Evolutionary conservation across 1,140 invertebrate genomes (phyloP).

Genomic region (Bicyclus anynana): DNA sequence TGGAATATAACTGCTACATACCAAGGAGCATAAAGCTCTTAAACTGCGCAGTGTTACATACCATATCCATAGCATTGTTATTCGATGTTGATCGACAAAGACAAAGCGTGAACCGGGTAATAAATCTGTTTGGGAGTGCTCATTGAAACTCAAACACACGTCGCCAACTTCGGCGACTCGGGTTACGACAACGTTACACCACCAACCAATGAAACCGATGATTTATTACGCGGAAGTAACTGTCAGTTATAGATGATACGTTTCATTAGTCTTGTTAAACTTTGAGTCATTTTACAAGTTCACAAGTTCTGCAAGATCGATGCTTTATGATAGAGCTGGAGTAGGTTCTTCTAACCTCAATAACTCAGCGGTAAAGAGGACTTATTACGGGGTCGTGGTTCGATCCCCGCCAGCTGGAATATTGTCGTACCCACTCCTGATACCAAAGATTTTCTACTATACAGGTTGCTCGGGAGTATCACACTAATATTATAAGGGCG

Average conservation of each 20-base stretch:
- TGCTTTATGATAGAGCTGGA: no score
- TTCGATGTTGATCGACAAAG: conserved; percentile 2
- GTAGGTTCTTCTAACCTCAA: no score
- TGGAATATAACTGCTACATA: no score
- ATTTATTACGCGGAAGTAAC: conserved; percentile 2
- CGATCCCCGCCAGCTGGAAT: no score
- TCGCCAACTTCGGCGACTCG: neutral
- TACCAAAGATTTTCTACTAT: no score
- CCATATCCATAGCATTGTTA: conserved; percentile 1
- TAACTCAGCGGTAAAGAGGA: no score
- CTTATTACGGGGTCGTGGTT: no score
- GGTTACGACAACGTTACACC: neutral
- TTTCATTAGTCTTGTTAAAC: neutral
- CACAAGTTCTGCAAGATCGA: neutral
- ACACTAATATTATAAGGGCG: no score
- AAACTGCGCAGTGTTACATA: no score
- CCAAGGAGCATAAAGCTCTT: no score
- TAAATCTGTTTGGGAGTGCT: conserved; percentile 14
- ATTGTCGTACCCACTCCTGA: no score
- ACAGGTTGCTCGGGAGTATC: no score
- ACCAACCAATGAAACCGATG: conserved; percentile 1
- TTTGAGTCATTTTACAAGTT: neutral
- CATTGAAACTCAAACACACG: conserved; percentile 12
- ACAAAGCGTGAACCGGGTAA: conserved; percentile 10
- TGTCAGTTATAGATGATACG: neutral